Percentiles rank a stretch among this genome's conserved stretches.
phyloP scores from a whole-genome alignment of 2,797 vertebrate species.

The Tauraco hartlaubi region DNA sequence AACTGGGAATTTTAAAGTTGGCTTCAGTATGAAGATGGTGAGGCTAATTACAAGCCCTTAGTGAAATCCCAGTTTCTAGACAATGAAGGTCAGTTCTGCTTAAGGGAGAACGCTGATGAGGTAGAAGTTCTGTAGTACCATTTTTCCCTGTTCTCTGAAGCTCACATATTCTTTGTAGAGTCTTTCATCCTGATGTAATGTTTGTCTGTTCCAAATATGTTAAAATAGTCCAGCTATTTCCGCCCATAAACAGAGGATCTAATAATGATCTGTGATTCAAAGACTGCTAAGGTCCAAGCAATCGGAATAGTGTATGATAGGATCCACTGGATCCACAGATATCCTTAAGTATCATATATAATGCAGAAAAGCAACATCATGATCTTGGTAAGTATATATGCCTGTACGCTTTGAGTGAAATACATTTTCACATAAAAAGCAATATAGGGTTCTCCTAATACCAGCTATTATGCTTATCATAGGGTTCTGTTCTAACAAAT shows the following conservation, averaged over 20 bases:
- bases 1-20: not conserved
- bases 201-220: not conserved
- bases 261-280: not conserved
- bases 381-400: not conserved
- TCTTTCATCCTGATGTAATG: not conserved
- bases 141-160: not conserved
- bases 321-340: not conserved
- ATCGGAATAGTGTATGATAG: not conserved
- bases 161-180: not conserved
- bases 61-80: not conserved
- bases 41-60: not conserved
- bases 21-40: not conserved
- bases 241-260: not conserved
- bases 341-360: not conserved
- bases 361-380: not conserved
- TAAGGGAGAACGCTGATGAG: not conserved
- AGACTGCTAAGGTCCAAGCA: not conserved
- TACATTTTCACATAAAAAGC: not conserved
- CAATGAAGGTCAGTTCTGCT: not conserved
- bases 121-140: not conserved
- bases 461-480: not conserved
- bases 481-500: not conserved
- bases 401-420: not conserved
- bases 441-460: not conserved
- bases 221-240: not conserved